Evolutionary conservation across 1,140 invertebrate genomes (phyloP).

Genomic region (Caerostris extrusa): DNA sequence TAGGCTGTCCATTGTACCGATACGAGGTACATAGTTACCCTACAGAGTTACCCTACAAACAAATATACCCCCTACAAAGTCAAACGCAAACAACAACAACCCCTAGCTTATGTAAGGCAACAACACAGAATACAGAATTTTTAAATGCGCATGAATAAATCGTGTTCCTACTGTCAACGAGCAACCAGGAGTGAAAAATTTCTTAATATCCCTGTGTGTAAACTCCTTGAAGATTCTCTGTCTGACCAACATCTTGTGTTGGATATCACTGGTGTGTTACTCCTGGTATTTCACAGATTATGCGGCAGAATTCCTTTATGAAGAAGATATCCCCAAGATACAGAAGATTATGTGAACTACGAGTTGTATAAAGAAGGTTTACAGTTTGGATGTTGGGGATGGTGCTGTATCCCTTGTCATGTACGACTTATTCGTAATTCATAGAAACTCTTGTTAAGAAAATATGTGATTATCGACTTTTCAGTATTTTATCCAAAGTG

Average conservation of each 20-base stretch:
- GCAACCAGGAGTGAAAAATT: too few relatives aligned
- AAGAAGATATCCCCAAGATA: slow-evolving; percentile 90
- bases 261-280: slow-evolving; percentile 98
- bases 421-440: slow-evolving; percentile 93
- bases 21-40: too few relatives aligned
- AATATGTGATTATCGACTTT: slow-evolving; percentile 88
- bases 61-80: too few relatives aligned
- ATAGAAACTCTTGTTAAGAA: slow-evolving; percentile 93
- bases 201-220: slow-evolving; percentile 83
- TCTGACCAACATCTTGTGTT: slow-evolving; percentile 96
- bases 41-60: too few relatives aligned
- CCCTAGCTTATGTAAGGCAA: too few relatives aligned
- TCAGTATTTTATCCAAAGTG: too few relatives aligned
- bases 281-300: slow-evolving; percentile 98
- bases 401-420: slow-evolving; percentile 97
- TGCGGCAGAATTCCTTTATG: slow-evolving; percentile 95
- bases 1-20: too few relatives aligned
- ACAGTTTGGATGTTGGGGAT: slow-evolving; percentile 97
- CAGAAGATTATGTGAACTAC: slow-evolving; percentile 85
- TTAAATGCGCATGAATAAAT: too few relatives aligned
- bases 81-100: too few relatives aligned
- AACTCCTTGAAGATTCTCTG: slow-evolving; percentile 91
- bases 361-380: slow-evolving; percentile 93
- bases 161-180: too few relatives aligned
- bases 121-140: too few relatives aligned